Conservation (phyloP, 1,140 invertebrate genomes). For the Antheraea mylitta region DNA sequence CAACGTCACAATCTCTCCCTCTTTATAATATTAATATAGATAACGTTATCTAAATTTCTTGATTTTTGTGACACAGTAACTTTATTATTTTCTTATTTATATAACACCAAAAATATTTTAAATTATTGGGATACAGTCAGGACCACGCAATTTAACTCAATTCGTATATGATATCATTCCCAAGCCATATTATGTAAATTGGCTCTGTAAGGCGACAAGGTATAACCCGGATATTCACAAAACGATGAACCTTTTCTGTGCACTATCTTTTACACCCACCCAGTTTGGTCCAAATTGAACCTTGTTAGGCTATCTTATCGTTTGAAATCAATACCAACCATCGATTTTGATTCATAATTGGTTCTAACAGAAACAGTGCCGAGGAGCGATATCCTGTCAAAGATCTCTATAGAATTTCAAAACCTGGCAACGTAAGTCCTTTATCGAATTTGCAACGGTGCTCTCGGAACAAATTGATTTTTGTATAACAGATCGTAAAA, state of each 20-base stretch:
- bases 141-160: not conserved
- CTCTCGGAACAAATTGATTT: conserved; percentile 16
- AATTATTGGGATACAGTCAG: not conserved
- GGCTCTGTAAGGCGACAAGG: conserved; percentile 37
- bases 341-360: conserved; percentile 17
- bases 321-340: conserved; percentile 17
- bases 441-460: conserved; percentile 10
- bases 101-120: too few relatives aligned
- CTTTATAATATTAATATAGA: too few relatives aligned
- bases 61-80: too few relatives aligned
- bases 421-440: conserved; percentile 7
- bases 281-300: conserved; percentile 18
- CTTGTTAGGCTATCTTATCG: conserved; percentile 27
- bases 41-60: too few relatives aligned
- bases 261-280: conserved; percentile 17
- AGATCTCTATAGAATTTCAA: conserved; percentile 10
- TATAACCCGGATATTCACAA: conserved; percentile 25
- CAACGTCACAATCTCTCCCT: too few relatives aligned
- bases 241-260: conserved; percentile 21
- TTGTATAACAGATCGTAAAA: conserved; percentile 7
- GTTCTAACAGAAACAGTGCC: conserved; percentile 8
- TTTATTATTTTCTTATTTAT: too few relatives aligned
- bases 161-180: conserved; percentile 17
- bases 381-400: conserved; percentile 13
- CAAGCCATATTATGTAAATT: conserved; percentile 30